Base-by-base conservation (phyloP, 2,888 invertebrate species). In the Mystacides longicornis region DNA sequence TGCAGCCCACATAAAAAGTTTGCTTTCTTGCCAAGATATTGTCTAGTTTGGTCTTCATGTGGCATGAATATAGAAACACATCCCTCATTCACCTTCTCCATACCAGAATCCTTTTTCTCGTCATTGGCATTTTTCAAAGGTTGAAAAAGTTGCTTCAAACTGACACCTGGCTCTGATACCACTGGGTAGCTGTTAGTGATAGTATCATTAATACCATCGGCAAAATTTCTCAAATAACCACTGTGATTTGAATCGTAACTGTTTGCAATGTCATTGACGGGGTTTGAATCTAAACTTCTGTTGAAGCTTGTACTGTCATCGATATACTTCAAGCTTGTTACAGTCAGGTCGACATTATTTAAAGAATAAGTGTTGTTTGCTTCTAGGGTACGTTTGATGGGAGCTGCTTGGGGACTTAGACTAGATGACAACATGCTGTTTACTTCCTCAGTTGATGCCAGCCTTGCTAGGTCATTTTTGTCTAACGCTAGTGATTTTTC, bases 271-370 rank as follows among this genome's bases (percentile, higher is more conserved):
- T 76, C 77, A 2, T 69, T 75, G 46, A 76, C 65, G 60, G 77
- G 76, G 3, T 75, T 65, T 0, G 77, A 77, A 60, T 77, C 77
- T 47, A 76, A 65, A 60, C 77, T 77, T 62, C 77, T 77, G 52
- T 77, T 76, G 60, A 70, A 75, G 62, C 77, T 77, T 43, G 76
- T 61, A 1, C 75, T 77, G 64, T 82, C 83, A 63, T 82, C 82
- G 58, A 82, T 82, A 61, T 79, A 82, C 64, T 81, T 81, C 31
- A 82, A 68, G 42, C 81, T 81, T 56, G 82, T 81, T 23, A 83
- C 77, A 1, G 74, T 74, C 53, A 74, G 63, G 65, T 74, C 74
- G 2, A 71, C 72, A 60, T 74, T 74, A 62, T 74, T 74, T 56
- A 74, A 64, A 49, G 71, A 45, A 62, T 76, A 76, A 3, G 74